phyloP scores from a whole-genome alignment of 2,113 vertebrate genomes.

The Phocoena phocoena region DNA sequence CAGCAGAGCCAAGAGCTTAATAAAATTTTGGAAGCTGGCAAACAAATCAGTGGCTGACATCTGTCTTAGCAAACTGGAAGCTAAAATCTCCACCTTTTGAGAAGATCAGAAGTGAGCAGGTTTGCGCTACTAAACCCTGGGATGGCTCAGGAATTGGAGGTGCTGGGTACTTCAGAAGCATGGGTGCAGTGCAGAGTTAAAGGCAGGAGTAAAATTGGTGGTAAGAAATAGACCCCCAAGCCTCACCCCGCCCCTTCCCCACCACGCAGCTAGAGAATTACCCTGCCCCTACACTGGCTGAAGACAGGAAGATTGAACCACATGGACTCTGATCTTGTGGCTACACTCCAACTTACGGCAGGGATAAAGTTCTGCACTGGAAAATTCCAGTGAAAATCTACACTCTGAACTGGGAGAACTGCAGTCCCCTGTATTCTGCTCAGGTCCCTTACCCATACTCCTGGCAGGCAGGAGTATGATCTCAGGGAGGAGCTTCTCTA shows the following conservation, averaged over 20 bases:
- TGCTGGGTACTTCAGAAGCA: background rate
- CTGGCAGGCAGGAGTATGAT: background rate
- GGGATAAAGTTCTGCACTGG: background rate
- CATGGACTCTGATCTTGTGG: background rate
- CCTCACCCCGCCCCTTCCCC: too few relatives aligned
- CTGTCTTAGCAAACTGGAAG: background rate
- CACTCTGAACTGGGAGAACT: background rate
- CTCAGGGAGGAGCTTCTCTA: background rate
- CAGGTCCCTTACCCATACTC: background rate
- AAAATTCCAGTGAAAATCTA: background rate
- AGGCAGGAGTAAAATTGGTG: background rate
- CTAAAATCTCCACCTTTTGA: background rate
- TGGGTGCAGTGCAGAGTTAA: background rate
- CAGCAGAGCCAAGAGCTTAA: background rate
- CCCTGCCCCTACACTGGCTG: background rate
- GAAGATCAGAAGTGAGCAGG: background rate
- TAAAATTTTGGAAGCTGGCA: background rate
- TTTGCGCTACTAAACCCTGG: background rate
- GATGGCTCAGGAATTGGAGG: background rate
- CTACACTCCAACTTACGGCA: background rate
- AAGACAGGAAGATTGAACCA: background rate
- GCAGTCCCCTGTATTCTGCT: background rate
- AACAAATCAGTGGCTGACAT: background rate
- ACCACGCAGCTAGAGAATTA: background rate
- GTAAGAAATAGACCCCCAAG: background rate